Conservation (phyloP, 2,888 invertebrate genomes). For the Eupithecia subfuscata region DNA sequence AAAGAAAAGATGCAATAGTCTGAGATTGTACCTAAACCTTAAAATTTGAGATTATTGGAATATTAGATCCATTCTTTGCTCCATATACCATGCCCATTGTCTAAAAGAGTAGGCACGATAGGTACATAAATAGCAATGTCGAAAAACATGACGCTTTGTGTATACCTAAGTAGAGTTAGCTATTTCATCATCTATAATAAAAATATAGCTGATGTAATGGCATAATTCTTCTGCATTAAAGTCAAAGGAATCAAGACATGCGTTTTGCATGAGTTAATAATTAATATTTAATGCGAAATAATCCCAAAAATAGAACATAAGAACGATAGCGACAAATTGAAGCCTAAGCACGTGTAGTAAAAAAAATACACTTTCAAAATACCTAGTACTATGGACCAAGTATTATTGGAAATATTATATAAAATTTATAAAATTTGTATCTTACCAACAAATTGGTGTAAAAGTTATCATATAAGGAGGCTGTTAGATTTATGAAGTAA, state of each 20-base stretch:
- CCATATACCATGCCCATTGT: background rate
- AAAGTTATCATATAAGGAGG: slow-evolving; percentile 25
- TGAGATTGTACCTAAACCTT: background rate
- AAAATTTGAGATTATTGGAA: slow-evolving; percentile 24
- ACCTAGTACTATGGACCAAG: background rate
- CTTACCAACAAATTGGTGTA: slow-evolving; percentile 29
- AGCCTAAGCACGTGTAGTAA: background rate
- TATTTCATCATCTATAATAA: background rate
- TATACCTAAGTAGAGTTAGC: background rate
- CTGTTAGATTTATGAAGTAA: slow-evolving; percentile 23
- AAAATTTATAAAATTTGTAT: slow-evolving; percentile 10
- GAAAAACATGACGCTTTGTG: background rate
- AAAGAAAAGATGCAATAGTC: slow-evolving; percentile 76
- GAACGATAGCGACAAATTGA: background rate
- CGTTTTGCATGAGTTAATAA: background rate
- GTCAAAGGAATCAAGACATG: background rate
- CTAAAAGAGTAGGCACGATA: background rate
- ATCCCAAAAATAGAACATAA: background rate
- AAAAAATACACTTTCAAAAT: background rate
- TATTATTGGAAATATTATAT: background rate
- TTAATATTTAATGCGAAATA: background rate
- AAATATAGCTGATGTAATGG: background rate
- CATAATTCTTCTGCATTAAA: background rate
- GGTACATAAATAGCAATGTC: background rate
- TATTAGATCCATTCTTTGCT: background rate